phyloP scores from a whole-genome alignment of 2,888 invertebrate species.

The Muschampia plurimacula region DNA sequence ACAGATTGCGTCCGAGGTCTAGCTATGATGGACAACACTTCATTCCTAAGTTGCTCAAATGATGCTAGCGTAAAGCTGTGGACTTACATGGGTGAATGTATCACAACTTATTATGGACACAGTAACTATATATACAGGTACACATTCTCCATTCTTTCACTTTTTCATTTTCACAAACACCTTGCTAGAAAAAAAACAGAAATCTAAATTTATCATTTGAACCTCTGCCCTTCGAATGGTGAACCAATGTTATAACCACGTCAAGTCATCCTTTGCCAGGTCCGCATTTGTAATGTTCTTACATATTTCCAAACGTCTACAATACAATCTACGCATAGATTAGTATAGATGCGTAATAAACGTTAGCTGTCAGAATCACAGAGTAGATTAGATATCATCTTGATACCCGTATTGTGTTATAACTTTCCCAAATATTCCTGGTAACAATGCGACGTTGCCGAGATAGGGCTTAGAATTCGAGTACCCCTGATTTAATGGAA shows the following conservation, averaged over 20 bases:
- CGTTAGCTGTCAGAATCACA: not conserved
- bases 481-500: slow-evolving; percentile 13
- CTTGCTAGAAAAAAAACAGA: too few species aligned
- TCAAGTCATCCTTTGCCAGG: too few species aligned
- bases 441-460: not conserved
- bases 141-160: not conserved
- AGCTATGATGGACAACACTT: slow-evolving; percentile 88
- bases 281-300: too few species aligned
- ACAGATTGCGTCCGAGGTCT: slow-evolving; percentile 96
- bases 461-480: not conserved
- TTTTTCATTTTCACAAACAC: too few species aligned
- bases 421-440: slow-evolving; percentile 2
- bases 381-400: not conserved
- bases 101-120: slow-evolving; percentile 92
- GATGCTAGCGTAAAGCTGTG: slow-evolving; percentile 95
- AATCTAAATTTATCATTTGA: too few species aligned
- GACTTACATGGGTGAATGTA: slow-evolving; percentile 92
- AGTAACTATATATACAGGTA: slow-evolving; percentile 95
- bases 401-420: not conserved
- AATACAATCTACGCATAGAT: too few species aligned
- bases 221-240: too few species aligned
- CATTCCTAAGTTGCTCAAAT: slow-evolving; percentile 96
- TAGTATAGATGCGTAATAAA: not conserved
- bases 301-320: too few species aligned
- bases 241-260: too few species aligned